phyloP scores from a whole-genome alignment of 1,140 invertebrate genomes.

The Gryon sp. region DNA sequence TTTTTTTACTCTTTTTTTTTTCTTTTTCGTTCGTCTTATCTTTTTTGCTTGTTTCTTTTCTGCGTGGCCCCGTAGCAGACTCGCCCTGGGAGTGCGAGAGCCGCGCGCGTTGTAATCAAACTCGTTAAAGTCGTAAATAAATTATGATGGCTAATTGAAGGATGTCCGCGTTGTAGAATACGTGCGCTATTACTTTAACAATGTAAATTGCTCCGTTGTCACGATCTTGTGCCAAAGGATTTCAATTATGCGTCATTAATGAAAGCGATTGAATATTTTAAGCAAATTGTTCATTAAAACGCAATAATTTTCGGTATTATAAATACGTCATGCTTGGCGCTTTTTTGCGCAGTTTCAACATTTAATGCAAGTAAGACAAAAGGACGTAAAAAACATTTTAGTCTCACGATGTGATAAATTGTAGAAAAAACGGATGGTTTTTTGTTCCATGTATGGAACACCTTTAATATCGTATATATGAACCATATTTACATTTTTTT shows the following conservation, averaged over 20 bases:
- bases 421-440: too few species aligned
- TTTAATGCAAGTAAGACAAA: too few species aligned
- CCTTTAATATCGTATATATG: too few species aligned
- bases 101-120: constrained; percentile 57
- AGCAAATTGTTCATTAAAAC: constrained; percentile 50
- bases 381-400: too few species aligned
- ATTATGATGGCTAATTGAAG: constrained; percentile 59
- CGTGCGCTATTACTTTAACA: constrained; percentile 55
- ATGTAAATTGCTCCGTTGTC: constrained; percentile 55
- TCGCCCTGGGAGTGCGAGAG: constrained; percentile 48
- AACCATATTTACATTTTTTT: too few species aligned
- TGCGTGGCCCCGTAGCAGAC: too few species aligned
- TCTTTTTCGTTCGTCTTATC: too few species aligned
- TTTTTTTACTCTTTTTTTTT: constrained; percentile 32
- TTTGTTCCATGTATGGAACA: too few species aligned
- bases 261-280: constrained; percentile 43
- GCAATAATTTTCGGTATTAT: constrained; percentile 27
- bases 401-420: too few species aligned
- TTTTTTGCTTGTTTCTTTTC: too few species aligned
- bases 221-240: constrained; percentile 38
- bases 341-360: too few species aligned
- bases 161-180: constrained; percentile 51
- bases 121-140: constrained; percentile 62
- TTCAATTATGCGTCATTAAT: constrained; percentile 56
- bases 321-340: too few species aligned